Evolutionary conservation across 2,113 vertebrate species (phyloP), one percentile per base, ranked within the genome.

Genomic region (Leuciscus idus): DNA sequence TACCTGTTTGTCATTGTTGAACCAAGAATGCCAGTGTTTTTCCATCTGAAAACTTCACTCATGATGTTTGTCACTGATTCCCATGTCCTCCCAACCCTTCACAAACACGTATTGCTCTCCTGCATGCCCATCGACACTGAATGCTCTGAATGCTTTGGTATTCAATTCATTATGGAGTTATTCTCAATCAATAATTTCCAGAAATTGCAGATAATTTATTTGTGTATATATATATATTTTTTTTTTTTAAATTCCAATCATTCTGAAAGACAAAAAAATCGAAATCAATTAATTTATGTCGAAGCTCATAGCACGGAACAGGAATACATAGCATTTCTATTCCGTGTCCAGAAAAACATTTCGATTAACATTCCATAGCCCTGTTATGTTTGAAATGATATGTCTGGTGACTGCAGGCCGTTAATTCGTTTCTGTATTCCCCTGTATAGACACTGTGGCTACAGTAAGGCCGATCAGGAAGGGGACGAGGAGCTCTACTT

Each of bases 401-500:
- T 0, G 26, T 23, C 68, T 28, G 68, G 48, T 43, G 52, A 74
- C 52, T 57, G 68, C 68, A 39, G 30, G 33, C 30, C 46, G 55
- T 84, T 81, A 80, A 52, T 83, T 83, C 75, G 84, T 89, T 89
- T 73, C 15, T 61, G 11, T 86, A 75, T 86, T 88, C 76, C 61
- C 79, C 83, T 84, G 1, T 87, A 62, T 89, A 99, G 98, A 92
- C 98, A 99, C 91, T 99, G 98, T 90, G 98, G 98, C 80, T 99
- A 99, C 92, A 99, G 98, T 94, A 99, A 99, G 95, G 98, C 98
- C 0, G 98, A 99, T 92, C 98, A 99, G 94, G 98, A 99, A 95
- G 98, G 98, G 81, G 98, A 99, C 89, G 98, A 99, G 94, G 98
- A 99, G 91, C 97, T 99, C 90, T 99, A 99, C 95, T 99, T 99